Conservation (phyloP, 2,113 vertebrate species). For the Sebastes fasciatus region DNA sequence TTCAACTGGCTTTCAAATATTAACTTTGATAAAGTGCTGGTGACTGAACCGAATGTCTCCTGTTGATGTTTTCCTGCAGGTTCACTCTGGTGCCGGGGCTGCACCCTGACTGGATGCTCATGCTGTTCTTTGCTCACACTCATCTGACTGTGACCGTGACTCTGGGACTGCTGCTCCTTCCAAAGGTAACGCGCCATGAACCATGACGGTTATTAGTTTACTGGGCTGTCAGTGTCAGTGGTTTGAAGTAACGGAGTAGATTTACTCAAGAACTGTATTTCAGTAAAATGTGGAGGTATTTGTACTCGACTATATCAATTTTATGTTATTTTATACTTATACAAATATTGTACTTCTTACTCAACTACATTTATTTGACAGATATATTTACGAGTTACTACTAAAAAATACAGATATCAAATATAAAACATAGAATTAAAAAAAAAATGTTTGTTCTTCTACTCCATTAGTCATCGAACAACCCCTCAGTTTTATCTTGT, state of each 20-base stretch:
- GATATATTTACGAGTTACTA: not conserved
- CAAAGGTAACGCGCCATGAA: slow-evolving; percentile 88
- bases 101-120: slow-evolving; percentile 98
- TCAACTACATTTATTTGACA: not conserved
- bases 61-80: slow-evolving; percentile 76
- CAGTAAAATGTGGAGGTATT: too few species aligned
- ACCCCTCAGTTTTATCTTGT: not conserved
- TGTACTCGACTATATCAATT: too few species aligned
- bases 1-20: slow-evolving; percentile 2
- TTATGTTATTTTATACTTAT: not conserved
- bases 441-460: too few species aligned
- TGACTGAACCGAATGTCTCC: not conserved
- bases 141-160: slow-evolving; percentile 98
- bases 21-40: not conserved
- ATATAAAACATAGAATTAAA: too few species aligned
- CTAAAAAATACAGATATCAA: too few species aligned
- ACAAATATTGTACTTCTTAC: not conserved
- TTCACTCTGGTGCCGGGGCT: slow-evolving; percentile 92
- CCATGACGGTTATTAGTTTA: not conserved
- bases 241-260: not conserved
- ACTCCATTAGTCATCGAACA: not conserved
- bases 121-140: slow-evolving; percentile 96
- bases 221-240: slow-evolving; percentile 10
- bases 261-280: too few species aligned
- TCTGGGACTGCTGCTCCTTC: slow-evolving; percentile 92